Evolutionary conservation across 1,140 invertebrate species (phyloP).

Genomic region (Ctenoplectra terminalis): DNA sequence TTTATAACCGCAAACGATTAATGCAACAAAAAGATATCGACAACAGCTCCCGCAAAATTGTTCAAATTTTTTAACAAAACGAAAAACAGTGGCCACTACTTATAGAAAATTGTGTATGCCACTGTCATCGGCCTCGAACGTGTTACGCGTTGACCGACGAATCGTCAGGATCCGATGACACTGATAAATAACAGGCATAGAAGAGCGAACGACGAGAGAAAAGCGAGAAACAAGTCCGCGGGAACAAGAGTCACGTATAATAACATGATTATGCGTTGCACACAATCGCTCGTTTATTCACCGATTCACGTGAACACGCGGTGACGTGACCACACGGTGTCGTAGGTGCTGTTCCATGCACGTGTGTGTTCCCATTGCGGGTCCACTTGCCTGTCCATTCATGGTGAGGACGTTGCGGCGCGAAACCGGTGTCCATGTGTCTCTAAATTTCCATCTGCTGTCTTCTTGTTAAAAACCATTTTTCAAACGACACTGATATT

Average conservation of each 20-base stretch:
- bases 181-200: constrained; percentile 1
- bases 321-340: constrained; percentile 31
- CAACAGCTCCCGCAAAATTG: too few species aligned
- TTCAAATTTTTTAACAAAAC: too few species aligned
- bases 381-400: constrained; percentile 71
- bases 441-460: not conserved
- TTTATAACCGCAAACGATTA: too few species aligned
- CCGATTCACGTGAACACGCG: constrained; percentile 61
- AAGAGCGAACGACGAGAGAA: not conserved
- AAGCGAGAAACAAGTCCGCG: not conserved
- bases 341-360: constrained; percentile 31
- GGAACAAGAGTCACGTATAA: constrained; percentile 36
- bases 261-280: constrained; percentile 38
- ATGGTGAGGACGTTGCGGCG: constrained; percentile 69
- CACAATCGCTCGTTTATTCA: constrained; percentile 55
- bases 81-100: too few species aligned
- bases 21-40: too few species aligned
- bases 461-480: not conserved
- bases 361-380: constrained; percentile 36
- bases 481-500: not conserved
- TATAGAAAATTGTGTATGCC: too few species aligned
- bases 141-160: not conserved
- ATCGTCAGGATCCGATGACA: constrained; percentile 1
- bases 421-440: constrained; percentile 18
- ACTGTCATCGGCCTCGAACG: too few species aligned